Evolutionary conservation across 2,113 vertebrate genomes (phyloP).

Genomic region (Dermatemys mawii): DNA sequence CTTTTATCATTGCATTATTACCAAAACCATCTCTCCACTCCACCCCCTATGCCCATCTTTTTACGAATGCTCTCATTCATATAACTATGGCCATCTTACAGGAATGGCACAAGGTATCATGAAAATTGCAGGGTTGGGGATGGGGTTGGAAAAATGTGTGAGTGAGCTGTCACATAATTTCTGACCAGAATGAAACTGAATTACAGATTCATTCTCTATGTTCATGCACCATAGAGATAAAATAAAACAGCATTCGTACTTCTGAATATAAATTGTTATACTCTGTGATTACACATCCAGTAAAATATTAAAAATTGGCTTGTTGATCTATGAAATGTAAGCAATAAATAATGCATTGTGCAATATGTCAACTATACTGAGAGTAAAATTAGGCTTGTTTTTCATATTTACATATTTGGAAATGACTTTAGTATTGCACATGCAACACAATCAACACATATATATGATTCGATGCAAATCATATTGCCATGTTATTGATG

Average conservation of each 20-base stretch:
- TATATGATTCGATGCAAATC: neutral
- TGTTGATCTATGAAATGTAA: neutral
- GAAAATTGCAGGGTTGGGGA: neutral
- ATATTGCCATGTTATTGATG: neutral
- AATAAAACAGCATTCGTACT: neutral
- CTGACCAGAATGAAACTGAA: neutral
- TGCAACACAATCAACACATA: neutral
- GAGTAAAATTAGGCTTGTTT: neutral
- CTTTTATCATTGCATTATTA: neutral
- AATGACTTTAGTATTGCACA: neutral
- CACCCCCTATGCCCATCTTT: neutral
- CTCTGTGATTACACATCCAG: neutral
- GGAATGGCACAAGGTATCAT: neutral
- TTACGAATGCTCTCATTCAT: neutral
- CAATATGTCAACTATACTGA: neutral
- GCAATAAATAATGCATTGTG: neutral
- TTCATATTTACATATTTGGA: constrained; percentile 6
- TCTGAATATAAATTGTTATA: neutral
- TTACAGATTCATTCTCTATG: neutral
- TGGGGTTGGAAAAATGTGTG: neutral
- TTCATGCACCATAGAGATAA: neutral
- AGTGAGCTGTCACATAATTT: neutral
- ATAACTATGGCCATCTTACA: neutral
- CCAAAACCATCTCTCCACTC: neutral
- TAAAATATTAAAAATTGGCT: constrained; percentile 12